Conservation (phyloP, 1,140 invertebrate species). For the Stegodyphus mimosarum region DNA sequence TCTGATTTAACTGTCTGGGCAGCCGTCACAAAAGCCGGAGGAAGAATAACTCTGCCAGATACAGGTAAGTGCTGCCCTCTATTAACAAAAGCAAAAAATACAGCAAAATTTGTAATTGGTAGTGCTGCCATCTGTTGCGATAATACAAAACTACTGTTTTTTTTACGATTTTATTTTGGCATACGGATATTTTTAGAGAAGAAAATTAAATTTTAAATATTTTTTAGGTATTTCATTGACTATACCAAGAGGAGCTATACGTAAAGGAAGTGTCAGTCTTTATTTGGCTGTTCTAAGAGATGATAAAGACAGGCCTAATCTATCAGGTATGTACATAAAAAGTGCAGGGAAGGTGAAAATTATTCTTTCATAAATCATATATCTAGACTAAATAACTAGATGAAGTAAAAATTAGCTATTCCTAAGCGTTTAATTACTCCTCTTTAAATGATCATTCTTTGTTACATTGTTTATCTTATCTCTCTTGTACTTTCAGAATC, state of each 20-base stretch:
- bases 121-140: slow-evolving; percentile 22
- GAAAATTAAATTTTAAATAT: background rate
- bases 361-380: too few species aligned
- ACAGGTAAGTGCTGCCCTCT: slow-evolving; percentile 19
- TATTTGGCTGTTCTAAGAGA: slow-evolving; percentile 89
- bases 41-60: slow-evolving; percentile 82
- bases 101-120: background rate
- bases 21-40: slow-evolving; percentile 76
- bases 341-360: too few species aligned
- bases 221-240: slow-evolving; percentile 81
- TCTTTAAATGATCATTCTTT: too few species aligned
- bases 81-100: background rate
- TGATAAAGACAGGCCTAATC: slow-evolving; percentile 85
- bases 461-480: too few species aligned
- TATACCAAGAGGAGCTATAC: slow-evolving; percentile 87
- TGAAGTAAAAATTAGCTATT: too few species aligned
- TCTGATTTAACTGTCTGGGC: slow-evolving; percentile 73
- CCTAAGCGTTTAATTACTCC: too few species aligned
- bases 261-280: slow-evolving; percentile 81
- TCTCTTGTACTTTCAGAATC: too few species aligned
- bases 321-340: slow-evolving; percentile 81
- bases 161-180: background rate
- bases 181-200: background rate
- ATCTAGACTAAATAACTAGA: too few species aligned
- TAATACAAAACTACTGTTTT: background rate